phyloP scores from a whole-genome alignment of 1,140 invertebrate species.

The Heliconius nattereri region DNA sequence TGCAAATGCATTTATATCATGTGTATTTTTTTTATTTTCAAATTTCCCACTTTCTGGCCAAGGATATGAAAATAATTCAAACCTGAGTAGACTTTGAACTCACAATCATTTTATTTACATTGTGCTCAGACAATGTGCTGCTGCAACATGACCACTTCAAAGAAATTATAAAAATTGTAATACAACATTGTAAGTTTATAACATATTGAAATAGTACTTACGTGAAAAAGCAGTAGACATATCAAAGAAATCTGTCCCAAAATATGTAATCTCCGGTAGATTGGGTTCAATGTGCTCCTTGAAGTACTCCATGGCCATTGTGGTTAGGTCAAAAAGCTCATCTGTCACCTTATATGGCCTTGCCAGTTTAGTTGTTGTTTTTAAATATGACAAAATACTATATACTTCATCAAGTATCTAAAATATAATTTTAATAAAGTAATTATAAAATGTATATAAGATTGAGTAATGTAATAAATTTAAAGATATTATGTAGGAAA shows the following conservation, averaged over 20 bases:
- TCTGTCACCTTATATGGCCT: constrained; percentile 94
- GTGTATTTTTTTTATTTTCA: too few species aligned
- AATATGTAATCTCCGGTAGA: constrained; percentile 92
- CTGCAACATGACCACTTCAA: too few species aligned
- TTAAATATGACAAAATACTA: constrained; percentile 90
- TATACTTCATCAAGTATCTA: constrained; percentile 88
- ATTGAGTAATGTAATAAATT: too few species aligned
- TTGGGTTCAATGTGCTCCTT: constrained; percentile 94
- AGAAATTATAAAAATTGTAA: too few species aligned
- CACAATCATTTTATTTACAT: too few species aligned
- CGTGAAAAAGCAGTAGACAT: constrained; percentile 82
- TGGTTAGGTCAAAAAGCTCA: constrained; percentile 94
- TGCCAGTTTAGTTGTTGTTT: constrained; percentile 89
- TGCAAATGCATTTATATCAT: too few species aligned
- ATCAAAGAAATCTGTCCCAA: constrained; percentile 88
- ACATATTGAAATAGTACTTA: constrained; percentile 69
- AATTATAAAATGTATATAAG: neutral
- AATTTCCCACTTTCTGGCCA: too few species aligned
- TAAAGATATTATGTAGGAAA: too few species aligned
- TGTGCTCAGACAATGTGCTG: too few species aligned
- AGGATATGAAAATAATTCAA: too few species aligned
- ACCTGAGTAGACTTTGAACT: too few species aligned
- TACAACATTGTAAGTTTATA: too few species aligned
- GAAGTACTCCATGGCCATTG: constrained; percentile 97
- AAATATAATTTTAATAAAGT: constrained; percentile 41